A percentile compares a stretch with the other conserved stretches of the same genome.
phyloP scores from a whole-genome alignment of 2,797 vertebrate species.

The Vireo griseus region DNA sequence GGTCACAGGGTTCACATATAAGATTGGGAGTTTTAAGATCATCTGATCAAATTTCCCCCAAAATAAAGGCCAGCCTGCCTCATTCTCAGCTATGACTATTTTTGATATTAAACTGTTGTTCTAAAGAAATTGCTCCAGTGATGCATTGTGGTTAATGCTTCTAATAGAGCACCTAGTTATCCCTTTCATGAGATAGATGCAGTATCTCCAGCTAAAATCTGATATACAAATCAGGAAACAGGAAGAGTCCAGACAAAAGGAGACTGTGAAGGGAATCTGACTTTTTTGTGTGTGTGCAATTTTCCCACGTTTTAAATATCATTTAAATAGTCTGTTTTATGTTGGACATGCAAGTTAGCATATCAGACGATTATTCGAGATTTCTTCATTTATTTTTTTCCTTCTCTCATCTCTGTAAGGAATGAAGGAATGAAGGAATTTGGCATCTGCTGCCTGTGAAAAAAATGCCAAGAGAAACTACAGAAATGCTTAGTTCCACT shows the following conservation, averaged over 20 bases:
- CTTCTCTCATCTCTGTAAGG: not conserved
- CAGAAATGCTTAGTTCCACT: not conserved
- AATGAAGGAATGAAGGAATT: not conserved
- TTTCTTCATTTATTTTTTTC: not conserved
- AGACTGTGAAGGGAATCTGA: not conserved
- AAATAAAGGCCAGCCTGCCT: not conserved
- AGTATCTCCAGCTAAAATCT: not conserved
- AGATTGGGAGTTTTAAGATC: not conserved
- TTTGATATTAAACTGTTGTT: not conserved
- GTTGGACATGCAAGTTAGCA: not conserved
- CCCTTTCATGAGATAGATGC: not conserved
- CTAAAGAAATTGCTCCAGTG: not conserved
- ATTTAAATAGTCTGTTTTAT: not conserved
- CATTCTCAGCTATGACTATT: not conserved
- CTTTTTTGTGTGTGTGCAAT: too few species aligned
- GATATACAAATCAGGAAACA: not conserved
- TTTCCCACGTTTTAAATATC: not conserved
- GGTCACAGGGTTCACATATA: not conserved
- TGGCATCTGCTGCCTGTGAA: not conserved
- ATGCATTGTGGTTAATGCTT: not conserved
- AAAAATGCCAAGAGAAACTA: not conserved
- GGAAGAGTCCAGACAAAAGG: not conserved
- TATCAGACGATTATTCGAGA: not conserved
- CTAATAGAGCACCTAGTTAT: not conserved
- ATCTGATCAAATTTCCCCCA: not conserved